Evolutionary conservation across 2,113 vertebrate genomes (phyloP).

Genomic region (Gymnogyps californianus): DNA sequence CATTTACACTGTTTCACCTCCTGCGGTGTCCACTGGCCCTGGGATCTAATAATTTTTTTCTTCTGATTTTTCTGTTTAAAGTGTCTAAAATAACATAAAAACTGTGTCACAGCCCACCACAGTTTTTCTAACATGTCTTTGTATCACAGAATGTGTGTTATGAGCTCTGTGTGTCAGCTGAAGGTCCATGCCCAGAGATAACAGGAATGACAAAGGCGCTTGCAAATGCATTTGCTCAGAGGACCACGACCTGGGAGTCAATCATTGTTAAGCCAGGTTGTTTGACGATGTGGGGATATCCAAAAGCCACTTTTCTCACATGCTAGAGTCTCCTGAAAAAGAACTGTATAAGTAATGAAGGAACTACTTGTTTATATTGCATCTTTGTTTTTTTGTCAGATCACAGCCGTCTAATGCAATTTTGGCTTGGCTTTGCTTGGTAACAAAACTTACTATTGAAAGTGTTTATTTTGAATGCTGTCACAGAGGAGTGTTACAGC

Average conservation of each 20-base stretch:
- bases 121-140: background rate
- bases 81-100: background rate
- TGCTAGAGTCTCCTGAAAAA: background rate
- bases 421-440: background rate
- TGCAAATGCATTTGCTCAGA: background rate
- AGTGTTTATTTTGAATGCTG: background rate
- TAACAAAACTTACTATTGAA: background rate
- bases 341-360: background rate
- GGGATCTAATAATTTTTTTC: background rate
- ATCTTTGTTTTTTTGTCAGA: background rate
- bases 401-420: background rate
- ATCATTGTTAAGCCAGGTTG: fast-evolving
- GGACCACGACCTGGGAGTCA: background rate
- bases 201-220: background rate
- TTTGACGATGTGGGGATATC: background rate
- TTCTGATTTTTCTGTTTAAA: background rate
- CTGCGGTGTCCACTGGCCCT: background rate
- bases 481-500: background rate
- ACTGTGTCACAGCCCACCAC: background rate
- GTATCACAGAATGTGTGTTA: background rate
- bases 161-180: background rate
- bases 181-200: background rate
- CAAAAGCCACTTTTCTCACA: background rate
- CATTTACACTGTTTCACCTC: background rate
- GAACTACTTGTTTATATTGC: background rate